Evolutionary conservation across 2,888 invertebrate genomes (phyloP).

Genomic region (Agapetus fuscipes): DNA sequence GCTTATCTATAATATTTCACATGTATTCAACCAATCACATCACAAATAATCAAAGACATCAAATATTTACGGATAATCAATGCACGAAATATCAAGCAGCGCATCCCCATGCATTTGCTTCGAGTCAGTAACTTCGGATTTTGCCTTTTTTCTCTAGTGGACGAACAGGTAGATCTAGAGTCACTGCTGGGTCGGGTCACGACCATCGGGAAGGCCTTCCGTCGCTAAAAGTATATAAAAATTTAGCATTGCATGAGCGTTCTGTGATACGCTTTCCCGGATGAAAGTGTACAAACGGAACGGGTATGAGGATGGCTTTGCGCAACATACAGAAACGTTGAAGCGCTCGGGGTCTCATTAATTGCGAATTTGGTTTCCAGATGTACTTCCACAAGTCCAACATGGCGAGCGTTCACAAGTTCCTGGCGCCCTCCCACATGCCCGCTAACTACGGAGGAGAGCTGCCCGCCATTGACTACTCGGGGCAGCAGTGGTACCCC

Average conservation of each 20-base stretch:
- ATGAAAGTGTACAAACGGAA: too few relatives aligned
- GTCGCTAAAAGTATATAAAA: neutral
- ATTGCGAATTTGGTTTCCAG: constrained; percentile 38
- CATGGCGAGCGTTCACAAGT: constrained; percentile 67
- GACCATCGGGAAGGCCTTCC: neutral
- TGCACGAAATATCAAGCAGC: too few relatives aligned
- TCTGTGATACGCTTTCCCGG: neutral
- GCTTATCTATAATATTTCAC: constrained; percentile 29
- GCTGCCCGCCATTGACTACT: constrained; percentile 65
- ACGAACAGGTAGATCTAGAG: too few relatives aligned
- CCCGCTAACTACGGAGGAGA: constrained; percentile 71
- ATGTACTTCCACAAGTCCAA: constrained; percentile 77
- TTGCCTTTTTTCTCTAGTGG: too few relatives aligned
- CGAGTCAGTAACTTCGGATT: neutral
- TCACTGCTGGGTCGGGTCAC: too few relatives aligned
- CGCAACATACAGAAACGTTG: too few relatives aligned
- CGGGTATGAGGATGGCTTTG: too few relatives aligned
- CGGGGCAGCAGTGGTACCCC: constrained; percentile 69
- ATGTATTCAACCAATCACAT: neutral
- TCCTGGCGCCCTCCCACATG: constrained; percentile 55
- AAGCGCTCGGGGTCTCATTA: too few relatives aligned
- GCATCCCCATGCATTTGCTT: too few relatives aligned
- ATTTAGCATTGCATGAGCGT: neutral
- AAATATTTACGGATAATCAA: neutral
- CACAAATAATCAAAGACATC: neutral